Percentiles rank a stretch among this genome's conserved stretches.
Conservation (phyloP, 2,888 invertebrate genomes). For the Torymus auratus region DNA sequence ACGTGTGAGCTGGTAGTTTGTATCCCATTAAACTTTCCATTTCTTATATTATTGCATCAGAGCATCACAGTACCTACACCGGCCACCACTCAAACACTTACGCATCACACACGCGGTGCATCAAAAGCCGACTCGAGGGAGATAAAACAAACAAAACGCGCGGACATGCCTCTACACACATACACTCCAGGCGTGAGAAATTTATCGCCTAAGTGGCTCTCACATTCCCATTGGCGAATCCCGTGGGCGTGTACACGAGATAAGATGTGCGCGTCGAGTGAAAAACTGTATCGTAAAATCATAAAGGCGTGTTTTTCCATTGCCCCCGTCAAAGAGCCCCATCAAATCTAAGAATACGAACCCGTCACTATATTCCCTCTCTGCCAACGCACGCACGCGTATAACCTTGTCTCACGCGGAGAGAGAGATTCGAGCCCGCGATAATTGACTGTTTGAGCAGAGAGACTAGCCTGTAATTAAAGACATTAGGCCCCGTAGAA, state of each 20-base stretch:
- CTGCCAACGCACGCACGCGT: background rate
- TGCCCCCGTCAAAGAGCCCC: background rate
- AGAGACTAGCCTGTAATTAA: slow-evolving; percentile 68
- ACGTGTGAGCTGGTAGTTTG: too few species aligned
- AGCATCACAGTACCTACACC: too few species aligned
- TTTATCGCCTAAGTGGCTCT: too few species aligned
- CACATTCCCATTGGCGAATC: too few species aligned
- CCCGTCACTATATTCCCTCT: background rate
- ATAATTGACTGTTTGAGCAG: slow-evolving; percentile 71
- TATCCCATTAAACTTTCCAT: too few species aligned
- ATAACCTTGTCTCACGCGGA: background rate
- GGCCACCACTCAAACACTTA: too few species aligned
- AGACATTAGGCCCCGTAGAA: slow-evolving; percentile 56
- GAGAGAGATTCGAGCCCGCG: slow-evolving; percentile 66
- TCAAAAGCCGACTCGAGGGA: too few species aligned
- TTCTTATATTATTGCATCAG: too few species aligned
- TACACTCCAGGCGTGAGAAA: too few species aligned
- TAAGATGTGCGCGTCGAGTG: slow-evolving; percentile 15
- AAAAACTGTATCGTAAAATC: slow-evolving; percentile 51
- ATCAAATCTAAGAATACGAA: background rate
- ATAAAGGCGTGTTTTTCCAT: slow-evolving; percentile 27
- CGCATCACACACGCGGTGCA: too few species aligned
- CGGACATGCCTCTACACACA: too few species aligned
- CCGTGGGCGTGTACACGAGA: background rate
- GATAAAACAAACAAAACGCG: too few species aligned